These are phyloP conservation scores for Cyprinella venusta DNA, from an alignment of 2,797 vertebrate genomes.

Conservation along the genomic window DNA sequence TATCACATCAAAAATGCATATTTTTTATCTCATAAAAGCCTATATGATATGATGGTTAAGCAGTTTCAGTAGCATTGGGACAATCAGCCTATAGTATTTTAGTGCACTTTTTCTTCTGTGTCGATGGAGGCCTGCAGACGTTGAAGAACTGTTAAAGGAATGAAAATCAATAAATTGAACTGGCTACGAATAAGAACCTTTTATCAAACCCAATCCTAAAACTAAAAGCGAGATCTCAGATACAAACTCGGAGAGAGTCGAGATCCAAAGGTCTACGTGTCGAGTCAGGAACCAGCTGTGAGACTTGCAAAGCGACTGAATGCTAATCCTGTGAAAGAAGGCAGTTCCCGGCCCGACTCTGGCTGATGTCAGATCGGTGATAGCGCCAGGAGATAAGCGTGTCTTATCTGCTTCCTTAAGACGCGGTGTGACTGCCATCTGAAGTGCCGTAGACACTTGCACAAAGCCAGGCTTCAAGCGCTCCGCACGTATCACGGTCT, in stretches of 20 bases:
- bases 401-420: conserved; percentile 63
- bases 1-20: no score
- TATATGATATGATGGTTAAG: neutral
- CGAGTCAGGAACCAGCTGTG: conserved; percentile 47
- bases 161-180: conserved; percentile 24
- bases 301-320: conserved; percentile 40
- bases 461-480: conserved; percentile 61
- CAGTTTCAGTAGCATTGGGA: neutral
- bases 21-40: neutral
- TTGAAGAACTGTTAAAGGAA: conserved; percentile 19
- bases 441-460: conserved; percentile 61
- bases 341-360: conserved; percentile 46
- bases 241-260: conserved; percentile 40
- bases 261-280: conserved; percentile 14
- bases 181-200: conserved; percentile 6
- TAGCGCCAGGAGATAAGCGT: conserved; percentile 61
- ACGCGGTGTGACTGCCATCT: conserved; percentile 58
- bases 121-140: neutral
- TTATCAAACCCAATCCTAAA: conserved; percentile 10
- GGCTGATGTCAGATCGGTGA: conserved; percentile 63
- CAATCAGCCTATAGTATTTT: neutral
- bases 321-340: conserved; percentile 61
- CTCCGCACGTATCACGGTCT: conserved; percentile 65
- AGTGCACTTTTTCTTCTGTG: neutral
- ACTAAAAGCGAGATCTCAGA: conserved; percentile 34